These are phyloP conservation scores for Atta colombica DNA, from an alignment of 1,140 invertebrate species.

Conservation along the genomic window DNA sequence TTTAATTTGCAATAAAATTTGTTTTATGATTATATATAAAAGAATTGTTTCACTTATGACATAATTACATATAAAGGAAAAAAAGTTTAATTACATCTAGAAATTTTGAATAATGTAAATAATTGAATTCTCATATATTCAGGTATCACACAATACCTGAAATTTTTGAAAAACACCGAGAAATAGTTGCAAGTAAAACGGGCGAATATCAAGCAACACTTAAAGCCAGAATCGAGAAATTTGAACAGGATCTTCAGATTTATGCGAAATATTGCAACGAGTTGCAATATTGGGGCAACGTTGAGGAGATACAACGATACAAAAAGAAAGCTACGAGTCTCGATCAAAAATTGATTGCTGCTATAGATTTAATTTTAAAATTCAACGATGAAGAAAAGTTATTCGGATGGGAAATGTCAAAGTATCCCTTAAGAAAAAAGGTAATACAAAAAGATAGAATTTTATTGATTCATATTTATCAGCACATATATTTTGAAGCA, in stretches of 20 bases:
- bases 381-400: slow-evolving; percentile 97
- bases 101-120: slow-evolving; percentile 6
- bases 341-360: slow-evolving; percentile 89
- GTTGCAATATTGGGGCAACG: slow-evolving; percentile 95
- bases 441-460: slow-evolving; percentile 77
- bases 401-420: slow-evolving; percentile 95
- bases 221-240: slow-evolving; percentile 90
- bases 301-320: slow-evolving; percentile 95
- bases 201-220: slow-evolving; percentile 95
- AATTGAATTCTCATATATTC: not conserved
- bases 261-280: slow-evolving; percentile 94
- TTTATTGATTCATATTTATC: not conserved
- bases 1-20: slow-evolving; percentile 10
- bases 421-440: slow-evolving; percentile 94
- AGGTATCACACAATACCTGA: slow-evolving; percentile 91
- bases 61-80: not conserved
- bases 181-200: slow-evolving; percentile 93
- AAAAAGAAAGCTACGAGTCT: slow-evolving; percentile 92
- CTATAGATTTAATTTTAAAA: slow-evolving; percentile 93
- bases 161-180: slow-evolving; percentile 93
- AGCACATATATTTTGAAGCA: not conserved
- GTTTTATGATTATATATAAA: not conserved
- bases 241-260: slow-evolving; percentile 93
- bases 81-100: not conserved
- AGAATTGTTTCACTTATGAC: not conserved